Evolutionary conservation across 2,888 invertebrate species (phyloP), one percentile per base, ranked within the genome.

Genomic region (Mimas tiliae): DNA sequence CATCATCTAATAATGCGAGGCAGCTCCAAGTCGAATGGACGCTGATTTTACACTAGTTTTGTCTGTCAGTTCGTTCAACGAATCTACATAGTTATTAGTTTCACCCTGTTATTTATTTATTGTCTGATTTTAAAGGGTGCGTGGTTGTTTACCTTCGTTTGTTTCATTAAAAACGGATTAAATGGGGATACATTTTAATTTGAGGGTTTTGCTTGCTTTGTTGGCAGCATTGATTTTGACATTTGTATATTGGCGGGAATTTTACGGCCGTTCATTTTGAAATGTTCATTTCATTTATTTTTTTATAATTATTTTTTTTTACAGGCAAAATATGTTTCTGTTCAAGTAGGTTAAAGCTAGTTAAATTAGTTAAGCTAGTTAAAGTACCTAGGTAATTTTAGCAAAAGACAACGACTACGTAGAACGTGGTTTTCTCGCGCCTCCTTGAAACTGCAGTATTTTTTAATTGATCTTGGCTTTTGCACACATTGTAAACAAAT

Each of bases 71-170:
- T 78, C 82, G 85, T 87, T 87, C 81, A 74, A 71, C 70, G 77
- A 83, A 90, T 91, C 90, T 88, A 86, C 88, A 90, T 90, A 84
- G 83, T 87, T 87, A 87, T 86, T 85, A 82, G 80, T 73, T 72
- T 65, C 71, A 73, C 74, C 73, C 73, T 85, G 81, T 85, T 84
- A 85, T 80, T 77, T 81, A 81, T 82, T 83, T 80, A 76, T 74
- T 75, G 75, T 69, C 67, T 73, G 77, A 72, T 76, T 76, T 64
- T 34, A 67, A 66, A 65, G 64, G 65, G 65, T 50, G 67, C 64
- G 52, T 67, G 67, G 65, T 33, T 33, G 62, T 62, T 42, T 33
- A 19, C n/a, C 14, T 27, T 9, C 33, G 19, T 38, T 69, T 67
- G 69, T 68, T 71, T 69, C 68, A 69, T 71, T 69, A 71, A 65